Base-by-base conservation (phyloP, 2,888 invertebrate genomes). In the Thysanoteuthis rhombus region DNA sequence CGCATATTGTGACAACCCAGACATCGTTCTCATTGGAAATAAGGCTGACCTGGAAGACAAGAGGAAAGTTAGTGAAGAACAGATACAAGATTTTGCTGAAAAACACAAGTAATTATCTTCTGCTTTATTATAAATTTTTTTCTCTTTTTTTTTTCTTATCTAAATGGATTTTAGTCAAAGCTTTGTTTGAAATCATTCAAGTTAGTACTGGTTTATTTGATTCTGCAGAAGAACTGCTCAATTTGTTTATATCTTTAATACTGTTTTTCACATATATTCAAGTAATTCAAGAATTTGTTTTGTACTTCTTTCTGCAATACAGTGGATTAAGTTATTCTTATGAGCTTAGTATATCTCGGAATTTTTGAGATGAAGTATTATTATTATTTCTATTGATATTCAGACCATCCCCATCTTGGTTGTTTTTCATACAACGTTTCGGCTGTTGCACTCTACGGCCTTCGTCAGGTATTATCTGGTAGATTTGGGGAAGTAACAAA, bases 21-120 rank as follows among this genome's bases (percentile, higher is more conserved):
- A 99, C 96, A 98, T 99, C 95, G 98, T 99, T 93, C 97, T 99
- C 92, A 99, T 99, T 96, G 99, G 99, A 28, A 99, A 99, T 97
- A 99, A 99, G 97, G 98, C 98, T 94, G 99, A 99, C 97, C 97
- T 99, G 93, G 98, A 98, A 96, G 98, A 98, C 95, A 98, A 98
- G 95, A 97, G 99, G 94, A 98, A 98, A 93, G 97, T 97, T 19
- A 96, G 97, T 58, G 97, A 97, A 22, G 97, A 97, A 28, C 94
- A 97, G 92, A 97, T 97, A n/a, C 96, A 97, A 94, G 98, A 98
- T 96, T 98, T 99, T 96, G 99, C 99, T 0, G 98, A 98, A 96
- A 98, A 98, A 97, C 98, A 98, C 97, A 98, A 98, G 98, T 98
- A 97, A 97, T 97, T 94, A 36, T n/a, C 39, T 90, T 90, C 45